Evolutionary conservation across 2,113 vertebrate species (phyloP).

Genomic region (Lichenostomus cassidix): DNA sequence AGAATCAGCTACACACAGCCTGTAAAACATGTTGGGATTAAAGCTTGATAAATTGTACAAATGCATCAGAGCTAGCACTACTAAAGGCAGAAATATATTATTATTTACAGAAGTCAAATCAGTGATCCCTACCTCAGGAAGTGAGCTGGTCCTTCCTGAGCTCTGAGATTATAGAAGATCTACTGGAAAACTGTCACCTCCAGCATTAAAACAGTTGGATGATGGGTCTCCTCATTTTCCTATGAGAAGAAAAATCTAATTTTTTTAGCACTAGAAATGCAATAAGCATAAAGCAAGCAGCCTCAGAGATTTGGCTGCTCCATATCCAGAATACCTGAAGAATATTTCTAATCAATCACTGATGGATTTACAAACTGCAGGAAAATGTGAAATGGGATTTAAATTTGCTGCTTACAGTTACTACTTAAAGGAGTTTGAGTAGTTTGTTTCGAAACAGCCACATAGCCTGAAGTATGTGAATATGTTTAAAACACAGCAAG

Average conservation of each 20-base stretch:
- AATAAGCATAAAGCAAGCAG: background rate
- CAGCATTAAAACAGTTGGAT: background rate
- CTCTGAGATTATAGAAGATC: background rate
- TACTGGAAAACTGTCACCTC: background rate
- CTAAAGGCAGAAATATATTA: background rate
- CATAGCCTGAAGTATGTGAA: fast-evolving
- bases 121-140: background rate
- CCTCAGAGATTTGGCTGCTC: background rate
- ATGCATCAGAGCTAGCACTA: background rate
- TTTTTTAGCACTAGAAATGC: background rate
- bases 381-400: background rate
- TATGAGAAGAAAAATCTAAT: background rate
- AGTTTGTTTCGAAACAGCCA: background rate
- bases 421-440: background rate
- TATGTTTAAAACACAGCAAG: background rate
- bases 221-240: too few species aligned
- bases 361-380: background rate
- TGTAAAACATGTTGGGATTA: background rate
- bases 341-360: background rate
- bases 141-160: background rate
- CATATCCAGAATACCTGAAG: background rate
- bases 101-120: background rate
- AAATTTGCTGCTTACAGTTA: background rate
- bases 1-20: background rate
- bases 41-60: background rate